Percentiles rank a stretch among this genome's conserved stretches.
Evolutionary conservation across 2,113 vertebrate species (phyloP).

Genomic region (Pyrgilauda ruficollis): DNA sequence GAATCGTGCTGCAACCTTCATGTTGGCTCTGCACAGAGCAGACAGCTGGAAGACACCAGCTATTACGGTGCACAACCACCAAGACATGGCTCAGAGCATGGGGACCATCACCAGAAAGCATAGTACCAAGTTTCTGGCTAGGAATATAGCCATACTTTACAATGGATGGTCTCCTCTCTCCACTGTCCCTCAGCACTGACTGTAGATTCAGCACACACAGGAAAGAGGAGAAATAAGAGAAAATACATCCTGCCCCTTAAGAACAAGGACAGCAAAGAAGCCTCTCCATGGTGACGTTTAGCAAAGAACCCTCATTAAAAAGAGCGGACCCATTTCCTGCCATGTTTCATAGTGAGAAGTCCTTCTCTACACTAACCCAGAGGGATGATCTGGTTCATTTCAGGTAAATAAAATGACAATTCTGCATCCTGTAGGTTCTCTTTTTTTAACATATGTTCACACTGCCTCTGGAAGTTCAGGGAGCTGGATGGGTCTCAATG

Average conservation of each 20-base stretch:
- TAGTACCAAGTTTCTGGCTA: background rate
- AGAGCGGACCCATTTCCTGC: background rate
- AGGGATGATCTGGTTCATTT: background rate
- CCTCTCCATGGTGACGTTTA: background rate
- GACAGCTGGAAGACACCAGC: background rate
- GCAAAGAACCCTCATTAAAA: background rate
- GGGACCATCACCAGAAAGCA: background rate
- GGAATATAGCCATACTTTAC: background rate
- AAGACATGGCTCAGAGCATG: background rate
- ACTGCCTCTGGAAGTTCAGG: background rate
- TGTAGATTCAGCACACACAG: background rate
- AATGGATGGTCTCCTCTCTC: background rate
- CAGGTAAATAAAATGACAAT: background rate
- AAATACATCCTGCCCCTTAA: background rate
- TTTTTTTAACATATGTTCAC: background rate
- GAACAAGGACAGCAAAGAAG: background rate
- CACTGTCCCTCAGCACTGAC: background rate
- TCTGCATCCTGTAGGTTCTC: background rate
- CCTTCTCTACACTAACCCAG: background rate
- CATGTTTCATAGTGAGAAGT: background rate
- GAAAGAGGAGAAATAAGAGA: background rate
- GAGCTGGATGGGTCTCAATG: background rate
- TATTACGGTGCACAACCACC: fast-evolving
- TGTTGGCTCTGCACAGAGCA: background rate
- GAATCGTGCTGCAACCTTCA: background rate